Conservation (phyloP, 2,888 invertebrate genomes). For the Pegoplata infirma region DNA sequence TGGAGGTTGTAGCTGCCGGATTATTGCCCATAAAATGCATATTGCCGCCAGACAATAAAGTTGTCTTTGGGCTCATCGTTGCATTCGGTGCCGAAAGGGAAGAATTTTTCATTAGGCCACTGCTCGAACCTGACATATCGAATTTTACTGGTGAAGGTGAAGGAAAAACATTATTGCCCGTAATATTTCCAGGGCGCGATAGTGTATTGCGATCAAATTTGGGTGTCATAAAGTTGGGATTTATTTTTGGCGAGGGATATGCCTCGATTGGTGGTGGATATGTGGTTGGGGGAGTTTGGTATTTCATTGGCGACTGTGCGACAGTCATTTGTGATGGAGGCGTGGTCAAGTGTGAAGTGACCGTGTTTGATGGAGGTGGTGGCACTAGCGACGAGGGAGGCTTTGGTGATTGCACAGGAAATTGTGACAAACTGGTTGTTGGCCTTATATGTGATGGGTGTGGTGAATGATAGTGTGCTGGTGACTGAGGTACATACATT, state of each 20-base stretch:
- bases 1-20: slow-evolving; percentile 44
- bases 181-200: slow-evolving; percentile 66
- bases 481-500: slow-evolving; percentile 73
- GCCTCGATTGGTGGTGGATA: slow-evolving; percentile 77
- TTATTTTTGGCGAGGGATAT: slow-evolving; percentile 77
- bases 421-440: slow-evolving; percentile 64
- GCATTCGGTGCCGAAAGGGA: slow-evolving; percentile 56
- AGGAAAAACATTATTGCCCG: slow-evolving; percentile 68
- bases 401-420: slow-evolving; percentile 64
- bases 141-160: slow-evolving; percentile 72
- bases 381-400: slow-evolving; percentile 58
- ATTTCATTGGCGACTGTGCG: slow-evolving; percentile 72
- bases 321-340: slow-evolving; percentile 61
- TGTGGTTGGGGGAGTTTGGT: slow-evolving; percentile 75
- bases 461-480: slow-evolving; percentile 72
- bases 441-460: slow-evolving; percentile 70
- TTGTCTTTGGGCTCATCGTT: slow-evolving; percentile 64
- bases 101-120: slow-evolving; percentile 60
- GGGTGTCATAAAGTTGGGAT: slow-evolving; percentile 77
- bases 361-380: slow-evolving; percentile 54
- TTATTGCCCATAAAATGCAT: slow-evolving; percentile 49
- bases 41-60: slow-evolving; percentile 54
- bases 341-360: slow-evolving; percentile 52
- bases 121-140: slow-evolving; percentile 65
- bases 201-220: slow-evolving; percentile 75